Evolutionary conservation across 2,888 invertebrate species (phyloP).

Genomic region (Leptinotarsa juncta): DNA sequence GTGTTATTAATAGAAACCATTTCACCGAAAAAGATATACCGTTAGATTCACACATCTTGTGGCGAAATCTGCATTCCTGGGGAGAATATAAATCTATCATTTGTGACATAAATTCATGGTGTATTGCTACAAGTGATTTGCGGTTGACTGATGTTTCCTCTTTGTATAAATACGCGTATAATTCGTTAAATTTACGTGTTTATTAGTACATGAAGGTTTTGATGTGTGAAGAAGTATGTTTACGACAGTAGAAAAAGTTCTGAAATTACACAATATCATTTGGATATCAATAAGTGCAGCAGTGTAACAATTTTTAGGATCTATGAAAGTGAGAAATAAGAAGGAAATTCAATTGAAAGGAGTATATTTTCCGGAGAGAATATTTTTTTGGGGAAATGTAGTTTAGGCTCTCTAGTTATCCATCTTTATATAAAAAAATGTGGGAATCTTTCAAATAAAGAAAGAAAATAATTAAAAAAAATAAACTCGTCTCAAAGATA

Average conservation of each 20-base stretch:
- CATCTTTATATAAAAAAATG: too few relatives aligned
- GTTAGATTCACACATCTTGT: slow-evolving; percentile 30
- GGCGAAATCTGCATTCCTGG: slow-evolving; percentile 38
- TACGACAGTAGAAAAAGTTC: slow-evolving; percentile 33
- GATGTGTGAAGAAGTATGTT: slow-evolving; percentile 44
- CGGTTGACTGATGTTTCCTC: slow-evolving; percentile 47
- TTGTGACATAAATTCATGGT: slow-evolving; percentile 37
- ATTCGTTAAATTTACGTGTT: slow-evolving; percentile 43
- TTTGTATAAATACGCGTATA: slow-evolving; percentile 43
- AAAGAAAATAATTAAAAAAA: too few relatives aligned
- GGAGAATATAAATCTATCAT: slow-evolving; percentile 41
- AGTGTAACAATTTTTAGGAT: background rate
- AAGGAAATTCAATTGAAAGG: too few relatives aligned
- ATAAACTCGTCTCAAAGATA: too few relatives aligned
- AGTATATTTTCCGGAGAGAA: too few relatives aligned
- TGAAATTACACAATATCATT: slow-evolving; percentile 24
- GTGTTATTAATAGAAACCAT: background rate
- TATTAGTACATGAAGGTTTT: slow-evolving; percentile 38
- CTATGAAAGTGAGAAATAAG: too few relatives aligned
- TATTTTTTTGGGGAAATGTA: too few relatives aligned
- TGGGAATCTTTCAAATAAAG: too few relatives aligned
- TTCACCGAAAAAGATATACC: background rate
- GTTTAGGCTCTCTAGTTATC: too few relatives aligned
- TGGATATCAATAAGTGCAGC: background rate
- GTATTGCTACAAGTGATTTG: slow-evolving; percentile 43